phyloP scores from a whole-genome alignment of 1,140 invertebrate species.

The Oedothorax gibbosus region DNA sequence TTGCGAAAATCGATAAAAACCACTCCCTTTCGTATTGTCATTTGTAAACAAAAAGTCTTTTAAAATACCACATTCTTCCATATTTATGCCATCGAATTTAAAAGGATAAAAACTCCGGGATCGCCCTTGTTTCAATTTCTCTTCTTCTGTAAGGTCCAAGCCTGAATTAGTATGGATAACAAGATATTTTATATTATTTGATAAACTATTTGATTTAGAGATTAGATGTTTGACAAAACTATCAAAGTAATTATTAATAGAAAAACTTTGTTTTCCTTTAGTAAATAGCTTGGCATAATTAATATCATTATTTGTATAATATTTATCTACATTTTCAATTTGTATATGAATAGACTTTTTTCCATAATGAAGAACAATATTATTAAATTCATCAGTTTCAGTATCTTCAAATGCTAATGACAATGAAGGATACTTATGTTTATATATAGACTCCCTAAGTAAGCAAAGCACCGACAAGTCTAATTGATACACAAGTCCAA shows the following conservation, averaged over 20 bases:
- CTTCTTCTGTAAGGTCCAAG: slow-evolving; percentile 30
- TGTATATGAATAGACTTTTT: slow-evolving; percentile 34
- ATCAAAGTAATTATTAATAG: slow-evolving; percentile 47
- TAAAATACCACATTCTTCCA: slow-evolving; percentile 34
- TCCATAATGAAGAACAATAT: slow-evolving; percentile 30
- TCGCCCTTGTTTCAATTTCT: slow-evolving; percentile 28
- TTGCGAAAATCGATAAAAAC: slow-evolving; percentile 29
- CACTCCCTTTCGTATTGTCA: neutral
- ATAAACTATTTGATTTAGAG: slow-evolving; percentile 20
- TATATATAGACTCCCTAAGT: slow-evolving; percentile 42
- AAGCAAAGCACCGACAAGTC: no score
- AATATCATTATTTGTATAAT: neutral
- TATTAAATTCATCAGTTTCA: slow-evolving; percentile 30
- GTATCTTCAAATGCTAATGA: slow-evolving; percentile 32
- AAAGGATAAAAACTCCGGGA: slow-evolving; percentile 46
- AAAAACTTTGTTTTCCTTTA: slow-evolving; percentile 26
- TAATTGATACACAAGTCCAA: slow-evolving; percentile 36
- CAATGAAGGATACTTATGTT: slow-evolving; percentile 33
- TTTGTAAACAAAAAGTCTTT: slow-evolving; percentile 43
- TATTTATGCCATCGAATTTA: slow-evolving; percentile 29
- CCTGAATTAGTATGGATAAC: slow-evolving; percentile 31
- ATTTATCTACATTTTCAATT: slow-evolving; percentile 41
- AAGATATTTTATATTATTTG: slow-evolving; percentile 31
- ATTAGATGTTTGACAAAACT: slow-evolving; percentile 42
- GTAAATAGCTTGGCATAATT: slow-evolving; percentile 33